phyloP scores from a whole-genome alignment of 1,140 invertebrate genomes.

The Pinna nobilis region DNA sequence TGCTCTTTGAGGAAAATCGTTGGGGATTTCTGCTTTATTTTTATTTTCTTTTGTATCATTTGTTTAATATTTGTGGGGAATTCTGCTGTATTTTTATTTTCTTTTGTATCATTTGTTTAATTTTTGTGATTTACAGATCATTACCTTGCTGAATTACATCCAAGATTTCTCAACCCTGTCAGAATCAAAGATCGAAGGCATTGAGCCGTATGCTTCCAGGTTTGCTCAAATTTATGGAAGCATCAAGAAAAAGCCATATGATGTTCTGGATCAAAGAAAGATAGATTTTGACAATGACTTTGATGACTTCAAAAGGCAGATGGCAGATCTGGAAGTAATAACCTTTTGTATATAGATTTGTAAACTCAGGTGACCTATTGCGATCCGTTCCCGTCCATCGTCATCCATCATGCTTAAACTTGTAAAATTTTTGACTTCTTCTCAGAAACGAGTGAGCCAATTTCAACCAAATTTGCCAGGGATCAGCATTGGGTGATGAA shows the following conservation, averaged over 20 bases:
- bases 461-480: no score
- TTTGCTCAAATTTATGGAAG: conserved; percentile 66
- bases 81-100: conserved; percentile 16
- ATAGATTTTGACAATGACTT: conserved; percentile 90
- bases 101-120: no score
- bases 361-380: background rate
- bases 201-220: conserved; percentile 56
- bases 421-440: background rate
- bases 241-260: conserved; percentile 89
- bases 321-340: conserved; percentile 78
- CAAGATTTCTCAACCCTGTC: conserved; percentile 89
- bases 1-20: no score
- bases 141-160: conserved; percentile 89
- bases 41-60: no score
- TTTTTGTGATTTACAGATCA: conserved; percentile 81
- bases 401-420: background rate
- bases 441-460: no score
- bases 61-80: no score
- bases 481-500: no score
- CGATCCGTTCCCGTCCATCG: background rate
- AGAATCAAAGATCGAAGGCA: conserved; percentile 87
- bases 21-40: background rate
- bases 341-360: background rate
- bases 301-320: conserved; percentile 84
- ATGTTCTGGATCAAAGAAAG: conserved; percentile 92